Base-by-base conservation (phyloP, 1,140 invertebrate species). In the Megalonaias nervosa region DNA sequence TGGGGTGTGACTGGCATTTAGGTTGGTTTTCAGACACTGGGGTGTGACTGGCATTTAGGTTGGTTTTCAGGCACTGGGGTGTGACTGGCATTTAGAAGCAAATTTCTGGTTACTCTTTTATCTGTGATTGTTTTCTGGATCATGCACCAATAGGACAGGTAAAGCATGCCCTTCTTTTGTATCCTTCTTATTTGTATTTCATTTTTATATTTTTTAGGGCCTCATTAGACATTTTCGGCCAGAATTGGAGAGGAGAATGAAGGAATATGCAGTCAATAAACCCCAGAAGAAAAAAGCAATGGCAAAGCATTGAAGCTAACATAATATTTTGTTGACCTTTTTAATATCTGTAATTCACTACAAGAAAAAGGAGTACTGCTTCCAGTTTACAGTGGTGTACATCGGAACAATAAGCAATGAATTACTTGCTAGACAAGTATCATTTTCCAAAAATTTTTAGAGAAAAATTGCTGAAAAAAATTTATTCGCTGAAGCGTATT, bases 141-240 rank as follows among this genome's bases (percentile, higher is more conserved):
- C 64, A 26, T n/a, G 71, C 13, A 56, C 60, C 12, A 16, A 58
- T 3, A 31, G 5, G 55, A 14, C 5, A 21, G 4, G 21, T 1
- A 70, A 31, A 61, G n/a, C 59, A 62, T 69, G 72, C 61, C 62
- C 73, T 81, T 85, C 68, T 73, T 74, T 66, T 67, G 26, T 38
- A n/a, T 13, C 38, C 5, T 69, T 58, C n/a, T 48, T 69, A 68
- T 61, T 48, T 48, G 23, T 48, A 55, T 26, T 11, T 48, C 16
- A 58, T 81, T 73, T 73, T 82, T 81, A 76, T 67, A 67, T 67
- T 76, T 87, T 89, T 68, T 85, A 94, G 94, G 95, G 98, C 66
- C 92, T 99, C 13, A 99, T 99, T 88, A 94, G 98, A 67, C 98
- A 99, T 90, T 99, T 99, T 92, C 93, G 98, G 87, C 98, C 98